Base-by-base conservation (phyloP, 2,113 vertebrate genomes). In the Anoura caudifer region DNA sequence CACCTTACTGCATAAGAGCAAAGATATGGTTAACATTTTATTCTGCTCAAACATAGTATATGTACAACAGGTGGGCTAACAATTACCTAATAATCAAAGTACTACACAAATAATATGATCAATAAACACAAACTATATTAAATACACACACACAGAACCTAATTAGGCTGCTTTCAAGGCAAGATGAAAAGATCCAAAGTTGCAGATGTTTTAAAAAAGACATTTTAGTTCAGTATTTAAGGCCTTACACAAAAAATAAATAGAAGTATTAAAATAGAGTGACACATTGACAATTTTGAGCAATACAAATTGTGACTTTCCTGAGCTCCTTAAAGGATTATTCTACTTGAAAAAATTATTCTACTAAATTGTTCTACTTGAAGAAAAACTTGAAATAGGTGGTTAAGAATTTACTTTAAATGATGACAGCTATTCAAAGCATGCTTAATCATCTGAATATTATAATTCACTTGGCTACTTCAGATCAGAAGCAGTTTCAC, bases 31-130 rank as follows among this genome's bases (percentile, higher is more conserved):
- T 86, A 91, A 92, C 65, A 63, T 52, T 82, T 50, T 85, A 91
- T 54, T 73, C 52, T 96, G 59, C 47, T 65, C 61, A 81, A 73
- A 93, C 24, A 89, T 0, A 91, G 24, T 14, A 52, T 65, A 95
- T 52, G 22, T 52, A 90, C 81, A 95, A 87, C 14, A 72, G 59
- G 54, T 54, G 54, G 36, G 9, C 65, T 67, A 80, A 87, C 38
- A 91, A 95, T 94, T 88, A 67, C 41, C 31, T 94, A 97, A 52
- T 93, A 92, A 61, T 14, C 26, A 94, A 92, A 92, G 36, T 6
- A 92, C 26, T 87, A 92, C 3, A 94, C 38, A 61, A 82, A 92
- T 52, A 65, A 45, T n/a, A 38, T 67, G 6, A 91, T 87, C 33
- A 92, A 93, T 73, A 87, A 65, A 96, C 4, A 50, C 72, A 81